phyloP scores from a whole-genome alignment of 1,140 invertebrate genomes.

The Lycorma delicatula region DNA sequence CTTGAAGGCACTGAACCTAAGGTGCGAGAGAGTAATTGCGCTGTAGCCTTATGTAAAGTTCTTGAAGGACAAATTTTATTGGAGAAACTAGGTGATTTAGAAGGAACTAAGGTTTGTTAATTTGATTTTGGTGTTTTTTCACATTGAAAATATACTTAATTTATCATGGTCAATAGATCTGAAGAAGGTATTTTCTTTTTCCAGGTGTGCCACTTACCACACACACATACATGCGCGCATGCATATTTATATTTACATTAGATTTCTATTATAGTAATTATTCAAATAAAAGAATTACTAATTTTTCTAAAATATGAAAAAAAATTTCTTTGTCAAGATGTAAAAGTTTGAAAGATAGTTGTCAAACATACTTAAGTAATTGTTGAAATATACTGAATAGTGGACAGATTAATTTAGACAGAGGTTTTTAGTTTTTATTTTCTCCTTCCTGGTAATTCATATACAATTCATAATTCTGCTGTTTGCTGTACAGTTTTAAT shows the following conservation, averaged over 20 bases:
- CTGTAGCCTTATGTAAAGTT: conserved; percentile 73
- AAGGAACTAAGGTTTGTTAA: conserved; percentile 54
- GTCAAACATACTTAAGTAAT: no score
- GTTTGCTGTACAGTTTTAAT: no score
- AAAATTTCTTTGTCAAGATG: no score
- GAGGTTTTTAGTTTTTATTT: no score
- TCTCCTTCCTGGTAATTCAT: no score
- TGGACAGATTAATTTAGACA: no score
- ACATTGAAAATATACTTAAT: not conserved
- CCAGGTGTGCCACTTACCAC: no score
- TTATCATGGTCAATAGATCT: not conserved
- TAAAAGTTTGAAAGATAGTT: no score
- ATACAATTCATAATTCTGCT: no score
- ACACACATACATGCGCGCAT: not conserved
- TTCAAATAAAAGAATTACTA: no score
- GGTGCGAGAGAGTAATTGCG: conserved; percentile 81
- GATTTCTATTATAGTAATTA: not conserved
- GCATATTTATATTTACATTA: not conserved
- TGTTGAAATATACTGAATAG: no score
- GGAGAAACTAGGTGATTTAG: conserved; percentile 70
- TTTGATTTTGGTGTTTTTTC: not conserved
- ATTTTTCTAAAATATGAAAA: no score
- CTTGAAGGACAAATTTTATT: conserved; percentile 79
- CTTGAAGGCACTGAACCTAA: conserved; percentile 79
- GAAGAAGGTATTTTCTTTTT: not conserved